phyloP scores from a whole-genome alignment of 2,113 vertebrate species.

The Ceratotherium simum region DNA sequence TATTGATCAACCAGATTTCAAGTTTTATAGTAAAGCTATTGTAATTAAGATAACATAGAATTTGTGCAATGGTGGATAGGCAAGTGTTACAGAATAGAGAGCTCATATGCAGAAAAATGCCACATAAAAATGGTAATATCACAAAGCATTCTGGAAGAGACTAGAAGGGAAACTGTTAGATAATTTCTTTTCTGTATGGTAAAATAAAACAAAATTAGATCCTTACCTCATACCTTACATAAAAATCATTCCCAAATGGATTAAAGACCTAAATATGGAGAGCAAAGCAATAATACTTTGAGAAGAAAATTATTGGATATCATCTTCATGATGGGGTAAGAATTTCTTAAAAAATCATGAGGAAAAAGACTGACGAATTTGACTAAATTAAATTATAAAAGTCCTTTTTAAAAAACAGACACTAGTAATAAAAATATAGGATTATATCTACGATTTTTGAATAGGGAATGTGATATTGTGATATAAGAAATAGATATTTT shows the following conservation, averaged over 20 bases:
- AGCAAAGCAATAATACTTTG: background rate
- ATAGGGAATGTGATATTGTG: background rate
- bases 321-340: background rate
- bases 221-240: background rate
- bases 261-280: background rate
- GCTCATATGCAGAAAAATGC: background rate
- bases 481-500: background rate
- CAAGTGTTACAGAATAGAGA: background rate
- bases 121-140: background rate
- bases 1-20: background rate
- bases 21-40: background rate
- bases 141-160: background rate
- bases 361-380: background rate
- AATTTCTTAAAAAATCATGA: background rate
- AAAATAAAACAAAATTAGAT: background rate
- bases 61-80: background rate
- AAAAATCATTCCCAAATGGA: background rate
- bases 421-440: background rate
- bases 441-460: background rate
- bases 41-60: background rate
- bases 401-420: background rate
- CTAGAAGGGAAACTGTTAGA: background rate
- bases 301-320: background rate
- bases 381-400: background rate
- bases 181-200: background rate